A percentile compares a stretch with the other conserved stretches of the same genome.
Evolutionary conservation across 2,888 invertebrate genomes (phyloP).

Genomic region (Dolichomitus sp.): DNA sequence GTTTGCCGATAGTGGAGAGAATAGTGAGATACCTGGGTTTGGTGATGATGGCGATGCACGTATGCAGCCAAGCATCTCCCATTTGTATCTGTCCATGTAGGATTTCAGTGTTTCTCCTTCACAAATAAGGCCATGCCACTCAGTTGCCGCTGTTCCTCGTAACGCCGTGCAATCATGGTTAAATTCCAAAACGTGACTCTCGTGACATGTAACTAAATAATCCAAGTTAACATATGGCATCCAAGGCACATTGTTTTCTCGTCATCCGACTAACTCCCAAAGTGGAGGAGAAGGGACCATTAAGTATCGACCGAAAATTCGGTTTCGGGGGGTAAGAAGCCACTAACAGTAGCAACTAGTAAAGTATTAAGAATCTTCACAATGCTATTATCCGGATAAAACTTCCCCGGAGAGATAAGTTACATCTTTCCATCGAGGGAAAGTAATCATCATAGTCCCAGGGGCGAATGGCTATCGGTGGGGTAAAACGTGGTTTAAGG

Average conservation of each 20-base stretch:
- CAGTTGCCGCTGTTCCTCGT: background rate
- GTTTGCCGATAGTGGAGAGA: constrained; percentile 64
- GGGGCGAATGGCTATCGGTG: constrained; percentile 8
- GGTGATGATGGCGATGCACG: constrained; percentile 53
- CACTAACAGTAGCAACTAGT: constrained; percentile 15
- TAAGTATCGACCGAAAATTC: background rate
- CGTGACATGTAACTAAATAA: background rate
- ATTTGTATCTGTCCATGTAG: background rate
- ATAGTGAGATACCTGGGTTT: constrained; percentile 38
- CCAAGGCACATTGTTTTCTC: background rate
- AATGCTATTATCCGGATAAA: constrained; percentile 40
- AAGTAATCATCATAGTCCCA: constrained; percentile 43
- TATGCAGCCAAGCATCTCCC: constrained; percentile 40
- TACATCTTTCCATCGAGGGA: constrained; percentile 11
- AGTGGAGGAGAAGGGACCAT: background rate
- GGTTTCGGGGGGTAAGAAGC: background rate
- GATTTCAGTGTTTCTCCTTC: constrained; percentile 8
- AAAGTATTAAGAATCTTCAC: constrained; percentile 40
- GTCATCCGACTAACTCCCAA: background rate
- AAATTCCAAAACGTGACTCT: constrained; percentile 11
- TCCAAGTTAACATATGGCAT: background rate
- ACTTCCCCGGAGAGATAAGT: constrained; percentile 40
- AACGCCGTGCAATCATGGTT: background rate
- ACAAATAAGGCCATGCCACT: background rate
- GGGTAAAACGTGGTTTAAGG: background rate